Evolutionary conservation across 2,113 vertebrate genomes (phyloP), one percentile per base, ranked within the genome.

Genomic region (Sterrhoptilus dennistouni): DNA sequence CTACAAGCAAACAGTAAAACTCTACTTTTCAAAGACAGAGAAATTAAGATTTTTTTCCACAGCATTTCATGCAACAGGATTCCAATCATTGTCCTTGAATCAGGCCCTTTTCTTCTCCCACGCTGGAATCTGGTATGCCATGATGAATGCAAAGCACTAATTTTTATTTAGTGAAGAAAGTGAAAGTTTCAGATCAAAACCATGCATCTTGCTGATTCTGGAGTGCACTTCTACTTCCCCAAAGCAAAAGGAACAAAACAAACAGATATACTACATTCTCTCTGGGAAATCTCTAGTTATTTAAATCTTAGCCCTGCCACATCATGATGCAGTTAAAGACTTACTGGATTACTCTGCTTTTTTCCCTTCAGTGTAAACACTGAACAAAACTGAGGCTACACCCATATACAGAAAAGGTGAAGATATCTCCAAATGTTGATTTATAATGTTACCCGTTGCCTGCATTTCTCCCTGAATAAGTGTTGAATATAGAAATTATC

Each of bases 181-280:
- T 35, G 28, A 61, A 76, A 60, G 12, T 50, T 93, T 90, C 44
- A 87, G 45, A 76, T 50, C 22, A 91, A 72, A 76, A 72, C 14
- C 16, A 36, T 7, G 9, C 45, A 76, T 78, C 31, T 78, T 68
- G 12, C 11, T 0, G 0, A 72, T 65, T 61, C 27, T 57, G 25
- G 42, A 27, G 33, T n/a, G n/a, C 35, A 71, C 16, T 96, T 82
- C 45, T 56, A 57, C 21, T n/a, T 79, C 44, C 17, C 3, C 1
- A 4, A 92, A 75, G 19, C 50, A 44, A 70, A 74, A 75, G 11
- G 53, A 23, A 70, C 78, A 33, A 52, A 23, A 0, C 14, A 61
- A 75, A 52, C 4, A 0, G 0, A 54, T 83, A 81, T 78, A 72
- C 28, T 15, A n/a, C 9, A 29, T 50, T 38, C 1, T 38, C 6